phyloP scores from a whole-genome alignment of 2,113 vertebrate genomes.

The Oreochromis aureus region DNA sequence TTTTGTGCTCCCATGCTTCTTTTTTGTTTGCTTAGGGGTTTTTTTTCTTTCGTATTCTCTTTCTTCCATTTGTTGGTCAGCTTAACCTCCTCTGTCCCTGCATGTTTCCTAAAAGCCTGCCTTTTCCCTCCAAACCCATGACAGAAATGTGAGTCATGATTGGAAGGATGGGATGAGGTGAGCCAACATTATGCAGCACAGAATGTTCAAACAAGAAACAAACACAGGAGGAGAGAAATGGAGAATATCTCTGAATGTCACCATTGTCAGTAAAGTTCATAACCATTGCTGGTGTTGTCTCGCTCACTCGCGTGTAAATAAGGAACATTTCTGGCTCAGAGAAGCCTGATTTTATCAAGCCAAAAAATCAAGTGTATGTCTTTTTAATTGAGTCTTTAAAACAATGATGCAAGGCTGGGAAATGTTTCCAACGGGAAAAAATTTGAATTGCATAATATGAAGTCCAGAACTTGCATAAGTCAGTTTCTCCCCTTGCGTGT shows the following conservation, averaged over 20 bases:
- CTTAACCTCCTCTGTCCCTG: background rate
- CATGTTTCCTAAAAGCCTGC: background rate
- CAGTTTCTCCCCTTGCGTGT: background rate
- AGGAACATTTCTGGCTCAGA: background rate
- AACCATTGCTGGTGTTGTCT: background rate
- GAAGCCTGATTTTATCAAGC: background rate
- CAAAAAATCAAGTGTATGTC: background rate
- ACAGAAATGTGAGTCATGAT: constrained; percentile 13
- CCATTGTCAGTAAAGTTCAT: background rate
- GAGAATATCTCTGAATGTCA: background rate
- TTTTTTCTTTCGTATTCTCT: background rate
- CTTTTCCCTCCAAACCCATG: constrained; percentile 18
- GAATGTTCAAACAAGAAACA: background rate
- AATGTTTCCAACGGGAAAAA: background rate
- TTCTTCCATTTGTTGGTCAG: background rate
- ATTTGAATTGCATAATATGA: background rate
- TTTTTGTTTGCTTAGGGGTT: accelerated
- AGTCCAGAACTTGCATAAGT: background rate
- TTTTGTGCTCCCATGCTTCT: background rate
- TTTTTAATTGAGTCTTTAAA: background rate
- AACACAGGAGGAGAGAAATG: background rate
- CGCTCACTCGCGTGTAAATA: background rate
- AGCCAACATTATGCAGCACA: background rate
- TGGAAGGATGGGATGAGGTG: background rate
- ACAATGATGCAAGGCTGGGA: background rate